These are phyloP conservation scores for Laticauda colubrina DNA, from an alignment of 2,113 vertebrate genomes.

Conservation along the genomic window DNA sequence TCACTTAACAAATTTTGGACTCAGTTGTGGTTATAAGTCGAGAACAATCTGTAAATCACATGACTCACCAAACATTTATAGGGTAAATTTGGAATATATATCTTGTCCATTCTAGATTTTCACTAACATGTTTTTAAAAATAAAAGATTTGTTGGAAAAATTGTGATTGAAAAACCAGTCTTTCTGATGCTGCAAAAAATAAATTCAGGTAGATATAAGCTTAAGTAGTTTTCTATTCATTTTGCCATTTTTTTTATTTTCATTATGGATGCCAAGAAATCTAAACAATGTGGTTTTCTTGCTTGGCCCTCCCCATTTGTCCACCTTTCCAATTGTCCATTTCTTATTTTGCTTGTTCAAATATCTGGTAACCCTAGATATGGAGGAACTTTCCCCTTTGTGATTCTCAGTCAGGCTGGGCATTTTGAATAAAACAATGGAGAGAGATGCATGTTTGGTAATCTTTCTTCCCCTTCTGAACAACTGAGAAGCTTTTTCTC, in stretches of 20 bases:
- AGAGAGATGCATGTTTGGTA: not conserved
- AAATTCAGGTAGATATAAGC: not conserved
- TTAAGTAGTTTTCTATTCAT: not conserved
- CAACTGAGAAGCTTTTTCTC: not conserved
- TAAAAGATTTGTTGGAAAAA: not conserved
- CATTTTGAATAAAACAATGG: not conserved
- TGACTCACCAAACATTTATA: not conserved
- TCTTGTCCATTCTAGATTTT: not conserved
- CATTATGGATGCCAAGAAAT: not conserved
- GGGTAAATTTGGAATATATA: not conserved
- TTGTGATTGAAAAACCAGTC: not conserved
- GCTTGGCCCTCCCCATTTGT: not conserved
- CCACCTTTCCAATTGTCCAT: not conserved
- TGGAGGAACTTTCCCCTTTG: not conserved
- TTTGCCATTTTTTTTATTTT: not conserved
- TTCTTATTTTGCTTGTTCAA: not conserved
- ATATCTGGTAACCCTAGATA: not conserved
- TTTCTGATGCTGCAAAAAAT: not conserved
- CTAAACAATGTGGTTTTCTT: not conserved
- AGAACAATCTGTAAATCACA: not conserved
- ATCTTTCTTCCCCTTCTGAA: not conserved
- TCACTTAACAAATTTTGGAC: not conserved
- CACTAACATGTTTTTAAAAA: not conserved
- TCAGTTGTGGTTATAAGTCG: not conserved
- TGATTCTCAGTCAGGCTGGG: not conserved